These are phyloP conservation scores for Saccostrea cuccullata DNA, from an alignment of 1,140 invertebrate species.

Conservation along the genomic window DNA sequence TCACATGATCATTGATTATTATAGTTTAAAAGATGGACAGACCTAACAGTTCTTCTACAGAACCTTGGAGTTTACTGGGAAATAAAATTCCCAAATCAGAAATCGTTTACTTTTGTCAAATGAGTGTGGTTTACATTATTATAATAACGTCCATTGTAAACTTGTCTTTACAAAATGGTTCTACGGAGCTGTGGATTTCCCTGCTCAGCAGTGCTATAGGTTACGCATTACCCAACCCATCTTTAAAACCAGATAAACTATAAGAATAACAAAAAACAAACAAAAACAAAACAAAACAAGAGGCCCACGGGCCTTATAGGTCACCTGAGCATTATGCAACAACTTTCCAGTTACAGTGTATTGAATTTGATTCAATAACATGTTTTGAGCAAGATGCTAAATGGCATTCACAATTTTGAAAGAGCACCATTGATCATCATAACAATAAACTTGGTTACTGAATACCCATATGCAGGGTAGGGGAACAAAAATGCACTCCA, in stretches of 20 bases:
- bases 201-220: conserved; percentile 48
- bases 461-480: no score
- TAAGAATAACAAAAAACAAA: background rate
- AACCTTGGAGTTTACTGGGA: conserved; percentile 39
- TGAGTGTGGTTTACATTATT: conserved; percentile 49
- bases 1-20: background rate
- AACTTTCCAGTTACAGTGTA: no score
- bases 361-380: no score
- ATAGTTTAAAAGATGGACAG: background rate
- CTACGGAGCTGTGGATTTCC: conserved; percentile 40
- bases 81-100: conserved; percentile 40
- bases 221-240: conserved; percentile 37
- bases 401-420: no score
- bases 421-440: no score
- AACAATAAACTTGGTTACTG: no score
- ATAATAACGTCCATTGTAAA: conserved; percentile 49
- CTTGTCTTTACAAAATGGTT: conserved; percentile 37
- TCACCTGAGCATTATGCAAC: no score
- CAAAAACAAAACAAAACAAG: no score
- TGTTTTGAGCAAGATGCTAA: no score
- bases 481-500: no score
- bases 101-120: conserved; percentile 56
- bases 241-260: conserved; percentile 31
- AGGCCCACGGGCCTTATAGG: no score
- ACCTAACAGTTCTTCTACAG: background rate